Evolutionary conservation across 2,797 vertebrate species (phyloP).

Genomic region (Heteromormyrus szaboi): DNA sequence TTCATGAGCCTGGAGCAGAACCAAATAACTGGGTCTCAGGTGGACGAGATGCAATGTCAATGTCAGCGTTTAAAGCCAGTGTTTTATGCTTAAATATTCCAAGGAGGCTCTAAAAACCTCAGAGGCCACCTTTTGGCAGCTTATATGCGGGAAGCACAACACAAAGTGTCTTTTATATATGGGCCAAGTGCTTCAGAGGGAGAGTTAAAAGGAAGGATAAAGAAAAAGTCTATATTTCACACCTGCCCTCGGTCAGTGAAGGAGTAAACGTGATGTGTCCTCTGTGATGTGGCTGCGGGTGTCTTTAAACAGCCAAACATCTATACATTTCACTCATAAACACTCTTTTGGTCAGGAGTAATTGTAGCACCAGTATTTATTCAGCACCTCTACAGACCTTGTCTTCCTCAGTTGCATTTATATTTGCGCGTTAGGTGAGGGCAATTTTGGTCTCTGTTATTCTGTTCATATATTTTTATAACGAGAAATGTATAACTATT

Average conservation of each 20-base stretch:
- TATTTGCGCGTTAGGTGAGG: not conserved
- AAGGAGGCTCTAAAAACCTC: not conserved
- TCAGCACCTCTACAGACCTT: not conserved
- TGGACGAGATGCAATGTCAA: not conserved
- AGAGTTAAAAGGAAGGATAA: not conserved
- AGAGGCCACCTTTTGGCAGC: not conserved
- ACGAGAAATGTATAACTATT: not conserved
- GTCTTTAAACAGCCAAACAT: not conserved
- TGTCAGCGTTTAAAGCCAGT: not conserved
- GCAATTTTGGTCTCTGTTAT: not conserved
- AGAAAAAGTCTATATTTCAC: constrained; percentile 6
- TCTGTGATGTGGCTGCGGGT: not conserved
- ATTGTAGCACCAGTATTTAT: not conserved
- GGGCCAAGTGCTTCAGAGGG: not conserved
- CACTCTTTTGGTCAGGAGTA: not conserved
- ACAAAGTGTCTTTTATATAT: not conserved
- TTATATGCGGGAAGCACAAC: not conserved
- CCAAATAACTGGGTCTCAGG: not conserved
- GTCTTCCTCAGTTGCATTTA: not conserved
- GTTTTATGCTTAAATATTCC: constrained; percentile 9
- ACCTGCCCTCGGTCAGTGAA: not conserved
- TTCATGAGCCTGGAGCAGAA: not conserved
- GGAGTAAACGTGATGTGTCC: not conserved
- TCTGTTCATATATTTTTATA: not conserved
- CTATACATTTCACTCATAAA: not conserved